phyloP scores from a whole-genome alignment of 2,113 vertebrate species.

The Pterocles orientalis region DNA sequence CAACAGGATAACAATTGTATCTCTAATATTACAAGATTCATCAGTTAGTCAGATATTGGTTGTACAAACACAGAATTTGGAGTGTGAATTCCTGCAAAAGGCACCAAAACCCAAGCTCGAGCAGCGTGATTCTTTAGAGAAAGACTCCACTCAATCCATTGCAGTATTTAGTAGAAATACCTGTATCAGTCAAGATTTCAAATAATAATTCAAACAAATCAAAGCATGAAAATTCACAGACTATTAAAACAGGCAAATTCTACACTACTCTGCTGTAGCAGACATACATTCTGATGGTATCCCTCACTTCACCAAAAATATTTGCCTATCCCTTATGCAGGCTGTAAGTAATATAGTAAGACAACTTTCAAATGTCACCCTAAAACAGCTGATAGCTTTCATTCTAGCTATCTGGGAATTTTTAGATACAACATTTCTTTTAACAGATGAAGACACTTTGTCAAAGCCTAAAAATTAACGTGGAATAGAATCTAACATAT shows the following conservation, averaged over 20 bases:
- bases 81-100: background rate
- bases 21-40: background rate
- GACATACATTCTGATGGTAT: background rate
- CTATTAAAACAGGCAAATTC: background rate
- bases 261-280: background rate
- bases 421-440: background rate
- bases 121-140: background rate
- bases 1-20: background rate
- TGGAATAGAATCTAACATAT: background rate
- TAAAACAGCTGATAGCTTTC: background rate
- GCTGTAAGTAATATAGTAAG: background rate
- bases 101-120: background rate
- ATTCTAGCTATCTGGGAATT: background rate
- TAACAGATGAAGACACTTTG: background rate
- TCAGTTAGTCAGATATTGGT: background rate
- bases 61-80: background rate
- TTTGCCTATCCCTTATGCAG: background rate
- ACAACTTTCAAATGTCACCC: background rate
- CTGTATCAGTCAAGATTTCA: background rate
- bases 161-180: background rate
- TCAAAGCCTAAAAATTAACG: background rate
- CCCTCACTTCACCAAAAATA: background rate
- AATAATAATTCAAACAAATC: background rate
- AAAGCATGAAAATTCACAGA: background rate
- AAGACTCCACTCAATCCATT: background rate